Evolutionary conservation across 2,888 invertebrate genomes (phyloP).

Genomic region (Cataglyphis altisquamis): DNA sequence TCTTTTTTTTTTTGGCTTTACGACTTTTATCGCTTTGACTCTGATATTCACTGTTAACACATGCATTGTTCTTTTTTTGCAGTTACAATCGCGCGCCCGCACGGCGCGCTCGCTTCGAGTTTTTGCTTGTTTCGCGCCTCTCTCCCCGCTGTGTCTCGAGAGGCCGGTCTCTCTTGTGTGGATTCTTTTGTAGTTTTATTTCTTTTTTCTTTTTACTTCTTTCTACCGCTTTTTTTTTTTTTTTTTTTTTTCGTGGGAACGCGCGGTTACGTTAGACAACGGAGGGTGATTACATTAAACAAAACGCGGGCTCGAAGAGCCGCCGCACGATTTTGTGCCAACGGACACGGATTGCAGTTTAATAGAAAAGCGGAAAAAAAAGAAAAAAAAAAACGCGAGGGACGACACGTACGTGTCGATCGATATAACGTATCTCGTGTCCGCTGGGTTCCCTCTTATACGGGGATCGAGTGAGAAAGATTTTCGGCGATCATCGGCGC

Average conservation of each 20-base stretch:
- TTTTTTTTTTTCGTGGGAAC: slow-evolving; percentile 48
- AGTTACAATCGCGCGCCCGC: slow-evolving; percentile 73
- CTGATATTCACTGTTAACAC: slow-evolving; percentile 82
- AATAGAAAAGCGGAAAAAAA: slow-evolving; percentile 42
- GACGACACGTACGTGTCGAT: slow-evolving; percentile 40
- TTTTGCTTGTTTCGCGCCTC: slow-evolving; percentile 56
- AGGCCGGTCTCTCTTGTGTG: slow-evolving; percentile 42
- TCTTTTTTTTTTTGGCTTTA: slow-evolving; percentile 38
- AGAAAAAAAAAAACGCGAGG: slow-evolving; percentile 20
- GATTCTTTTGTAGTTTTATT: slow-evolving; percentile 1
- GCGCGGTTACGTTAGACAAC: slow-evolving; percentile 73
- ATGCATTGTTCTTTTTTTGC: slow-evolving; percentile 83
- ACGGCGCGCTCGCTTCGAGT: slow-evolving; percentile 49
- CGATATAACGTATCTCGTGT: slow-evolving; percentile 35
- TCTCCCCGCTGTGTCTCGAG: slow-evolving; percentile 37
- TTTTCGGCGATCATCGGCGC: slow-evolving; percentile 24
- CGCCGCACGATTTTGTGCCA: slow-evolving; percentile 26
- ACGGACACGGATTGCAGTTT: slow-evolving; percentile 46
- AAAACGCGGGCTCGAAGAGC: slow-evolving; percentile 27
- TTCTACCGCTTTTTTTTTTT: slow-evolving; percentile 50
- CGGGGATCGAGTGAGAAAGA: background rate
- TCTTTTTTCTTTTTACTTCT: slow-evolving; percentile 41
- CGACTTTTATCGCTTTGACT: slow-evolving; percentile 61
- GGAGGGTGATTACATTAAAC: slow-evolving; percentile 33
- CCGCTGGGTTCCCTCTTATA: slow-evolving; percentile 17